Evolutionary conservation across 2,888 invertebrate species (phyloP).

Genomic region (Empis stercorea): DNA sequence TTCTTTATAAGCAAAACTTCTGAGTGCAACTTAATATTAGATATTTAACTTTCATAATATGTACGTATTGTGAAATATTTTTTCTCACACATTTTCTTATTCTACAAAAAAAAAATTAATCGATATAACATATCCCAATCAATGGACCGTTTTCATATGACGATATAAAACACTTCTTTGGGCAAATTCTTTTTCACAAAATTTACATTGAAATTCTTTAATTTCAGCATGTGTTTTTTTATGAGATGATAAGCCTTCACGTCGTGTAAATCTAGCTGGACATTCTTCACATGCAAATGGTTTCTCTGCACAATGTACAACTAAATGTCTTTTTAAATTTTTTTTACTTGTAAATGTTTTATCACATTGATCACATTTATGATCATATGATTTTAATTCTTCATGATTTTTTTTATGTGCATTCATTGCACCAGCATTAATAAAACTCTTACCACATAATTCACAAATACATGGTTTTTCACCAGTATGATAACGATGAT

Average conservation of each 20-base stretch:
- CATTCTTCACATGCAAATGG: neutral
- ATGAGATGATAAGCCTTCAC: neutral
- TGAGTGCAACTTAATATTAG: too few relatives aligned
- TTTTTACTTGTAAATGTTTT: neutral
- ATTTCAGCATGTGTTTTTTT: neutral
- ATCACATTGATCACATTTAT: neutral
- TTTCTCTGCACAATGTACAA: neutral
- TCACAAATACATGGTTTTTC: neutral
- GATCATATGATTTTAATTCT: neutral
- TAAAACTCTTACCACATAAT: neutral
- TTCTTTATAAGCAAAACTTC: too few relatives aligned
- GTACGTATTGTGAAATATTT: too few relatives aligned
- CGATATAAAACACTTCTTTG: neutral
- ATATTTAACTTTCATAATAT: too few relatives aligned
- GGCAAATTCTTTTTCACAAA: neutral
- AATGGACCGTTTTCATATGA: neutral
- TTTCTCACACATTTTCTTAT: too few relatives aligned
- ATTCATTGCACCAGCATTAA: neutral
- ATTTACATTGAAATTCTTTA: neutral
- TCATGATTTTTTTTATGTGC: slow-evolving; percentile 1
- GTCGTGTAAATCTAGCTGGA: neutral
- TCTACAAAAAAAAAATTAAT: too few relatives aligned
- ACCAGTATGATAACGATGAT: neutral
- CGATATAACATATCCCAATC: neutral
- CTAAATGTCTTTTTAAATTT: neutral